Evolutionary conservation across 1,140 invertebrate genomes (phyloP).

Genomic region (Anagrus nilaparvatae): DNA sequence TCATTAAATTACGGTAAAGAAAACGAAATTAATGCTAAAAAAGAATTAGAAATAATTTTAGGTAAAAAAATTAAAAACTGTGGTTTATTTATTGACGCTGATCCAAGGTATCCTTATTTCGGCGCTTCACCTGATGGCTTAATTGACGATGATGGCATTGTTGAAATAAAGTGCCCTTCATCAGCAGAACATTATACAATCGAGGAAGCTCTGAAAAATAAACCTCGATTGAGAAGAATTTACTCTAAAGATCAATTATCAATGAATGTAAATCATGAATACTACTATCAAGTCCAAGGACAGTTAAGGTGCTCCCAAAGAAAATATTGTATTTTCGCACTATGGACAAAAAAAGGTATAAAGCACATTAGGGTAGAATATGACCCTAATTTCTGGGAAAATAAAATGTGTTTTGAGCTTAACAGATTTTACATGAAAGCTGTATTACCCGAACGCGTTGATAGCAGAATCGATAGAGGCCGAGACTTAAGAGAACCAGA

Average conservation of each 20-base stretch:
- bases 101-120: constrained; percentile 25
- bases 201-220: constrained; percentile 15
- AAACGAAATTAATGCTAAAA: constrained; percentile 26
- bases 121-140: constrained; percentile 36
- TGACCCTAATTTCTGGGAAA: constrained; percentile 21
- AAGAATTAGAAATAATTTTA: constrained; percentile 17
- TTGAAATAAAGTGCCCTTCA: constrained; percentile 33
- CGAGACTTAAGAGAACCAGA: constrained; percentile 11
- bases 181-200: constrained; percentile 16
- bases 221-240: constrained; percentile 11
- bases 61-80: constrained; percentile 22
- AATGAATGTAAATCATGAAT: constrained; percentile 28
- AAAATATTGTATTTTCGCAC: constrained; percentile 30
- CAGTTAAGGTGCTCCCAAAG: constrained; percentile 29
- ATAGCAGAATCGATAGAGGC: constrained; percentile 8
- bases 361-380: constrained; percentile 13
- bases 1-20: constrained; percentile 22
- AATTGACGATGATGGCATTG: constrained; percentile 24
- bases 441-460: constrained; percentile 17
- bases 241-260: constrained; percentile 13
- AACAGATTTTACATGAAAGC: constrained; percentile 12
- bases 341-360: constrained; percentile 24
- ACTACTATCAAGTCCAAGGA: constrained; percentile 36
- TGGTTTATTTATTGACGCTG: constrained; percentile 32
- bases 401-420: constrained; percentile 14